A percentile compares a stretch with the other conserved stretches of the same genome.
These are phyloP conservation scores for Balanococcus diminutus DNA, from an alignment of 2,888 invertebrate genomes.

Conservation along the genomic window DNA sequence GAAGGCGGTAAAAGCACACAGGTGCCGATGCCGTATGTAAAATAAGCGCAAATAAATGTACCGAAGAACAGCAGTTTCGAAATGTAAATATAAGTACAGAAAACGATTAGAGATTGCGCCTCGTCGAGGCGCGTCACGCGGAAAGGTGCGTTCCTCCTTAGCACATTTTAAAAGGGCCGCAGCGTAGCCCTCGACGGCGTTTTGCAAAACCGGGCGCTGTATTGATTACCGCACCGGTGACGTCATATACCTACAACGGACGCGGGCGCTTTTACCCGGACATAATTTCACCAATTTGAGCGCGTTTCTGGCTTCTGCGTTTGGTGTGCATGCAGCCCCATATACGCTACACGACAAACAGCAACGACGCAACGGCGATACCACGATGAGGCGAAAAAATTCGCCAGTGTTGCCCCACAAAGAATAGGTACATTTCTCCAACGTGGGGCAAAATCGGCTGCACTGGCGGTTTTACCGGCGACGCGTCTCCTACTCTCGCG, in stretches of 20 bases:
- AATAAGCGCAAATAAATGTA: constrained; percentile 29
- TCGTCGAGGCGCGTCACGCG: background rate
- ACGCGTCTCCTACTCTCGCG: background rate
- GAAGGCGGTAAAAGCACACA: constrained; percentile 11
- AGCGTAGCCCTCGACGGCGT: constrained; percentile 47
- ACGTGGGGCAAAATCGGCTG: background rate
- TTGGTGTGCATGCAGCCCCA: background rate
- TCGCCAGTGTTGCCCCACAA: background rate
- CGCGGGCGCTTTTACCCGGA: constrained; percentile 50
- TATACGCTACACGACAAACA: background rate
- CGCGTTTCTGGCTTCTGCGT: background rate
- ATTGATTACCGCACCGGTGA: constrained; percentile 51
- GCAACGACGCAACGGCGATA: background rate
- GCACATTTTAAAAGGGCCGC: constrained; percentile 48
- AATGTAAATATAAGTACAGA: constrained; percentile 40
- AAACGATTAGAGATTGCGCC: constrained; percentile 36
- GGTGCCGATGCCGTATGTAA: constrained; percentile 40
- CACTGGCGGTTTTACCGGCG: background rate
- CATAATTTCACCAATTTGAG: constrained; percentile 51
- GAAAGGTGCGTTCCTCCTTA: constrained; percentile 15
- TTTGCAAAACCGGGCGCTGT: constrained; percentile 54
- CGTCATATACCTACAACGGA: constrained; percentile 45
- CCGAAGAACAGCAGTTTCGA: constrained; percentile 32
- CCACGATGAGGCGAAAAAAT: background rate
- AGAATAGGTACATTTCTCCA: background rate